A percentile compares a stretch with the other conserved stretches of the same genome.
Conservation (phyloP, 2,888 invertebrate genomes). For the Subacronicta megacephala region DNA sequence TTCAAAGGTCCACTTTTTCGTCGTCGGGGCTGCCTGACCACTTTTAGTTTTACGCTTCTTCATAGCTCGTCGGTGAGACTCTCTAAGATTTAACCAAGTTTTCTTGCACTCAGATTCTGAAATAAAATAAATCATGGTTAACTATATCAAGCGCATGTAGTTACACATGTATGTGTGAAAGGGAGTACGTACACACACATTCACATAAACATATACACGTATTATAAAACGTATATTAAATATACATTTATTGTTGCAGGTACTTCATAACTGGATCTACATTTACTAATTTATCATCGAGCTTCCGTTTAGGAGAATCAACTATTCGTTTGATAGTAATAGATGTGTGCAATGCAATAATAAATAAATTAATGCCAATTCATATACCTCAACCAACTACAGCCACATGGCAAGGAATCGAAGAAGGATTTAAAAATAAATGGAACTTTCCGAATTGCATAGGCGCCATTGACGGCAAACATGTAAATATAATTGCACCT, state of each 20-base stretch:
- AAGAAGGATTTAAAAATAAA: conserved; percentile 35
- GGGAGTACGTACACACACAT: conserved; percentile 34
- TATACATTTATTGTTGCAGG: conserved; percentile 44
- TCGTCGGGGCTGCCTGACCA: conserved; percentile 49
- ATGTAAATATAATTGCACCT: conserved; percentile 37
- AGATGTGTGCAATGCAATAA: conserved; percentile 52
- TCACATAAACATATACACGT: conserved; percentile 32
- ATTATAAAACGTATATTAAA: conserved; percentile 31
- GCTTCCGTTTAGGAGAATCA: conserved; percentile 47
- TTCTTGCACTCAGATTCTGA: conserved; percentile 53
- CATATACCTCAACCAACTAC: conserved; percentile 39
- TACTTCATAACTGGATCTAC: conserved; percentile 50
- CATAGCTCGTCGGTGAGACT: conserved; percentile 43
- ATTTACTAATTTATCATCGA: conserved; percentile 47
- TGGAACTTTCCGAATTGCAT: conserved; percentile 43
- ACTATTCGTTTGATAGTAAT: conserved; percentile 46
- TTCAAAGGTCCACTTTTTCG: conserved; percentile 55
- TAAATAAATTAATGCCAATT: conserved; percentile 48
- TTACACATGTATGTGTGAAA: conserved; percentile 32
- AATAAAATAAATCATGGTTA: conserved; percentile 44
- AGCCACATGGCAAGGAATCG: conserved; percentile 30
- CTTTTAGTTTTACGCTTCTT: conserved; percentile 54
- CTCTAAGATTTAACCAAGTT: conserved; percentile 52
- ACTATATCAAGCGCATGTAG: conserved; percentile 36
- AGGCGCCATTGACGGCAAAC: conserved; percentile 39